Percentiles rank a stretch among this genome's conserved stretches.
These are phyloP conservation scores for Acromyrmex heyeri DNA, from an alignment of 1,140 invertebrate genomes.

Conservation along the genomic window DNA sequence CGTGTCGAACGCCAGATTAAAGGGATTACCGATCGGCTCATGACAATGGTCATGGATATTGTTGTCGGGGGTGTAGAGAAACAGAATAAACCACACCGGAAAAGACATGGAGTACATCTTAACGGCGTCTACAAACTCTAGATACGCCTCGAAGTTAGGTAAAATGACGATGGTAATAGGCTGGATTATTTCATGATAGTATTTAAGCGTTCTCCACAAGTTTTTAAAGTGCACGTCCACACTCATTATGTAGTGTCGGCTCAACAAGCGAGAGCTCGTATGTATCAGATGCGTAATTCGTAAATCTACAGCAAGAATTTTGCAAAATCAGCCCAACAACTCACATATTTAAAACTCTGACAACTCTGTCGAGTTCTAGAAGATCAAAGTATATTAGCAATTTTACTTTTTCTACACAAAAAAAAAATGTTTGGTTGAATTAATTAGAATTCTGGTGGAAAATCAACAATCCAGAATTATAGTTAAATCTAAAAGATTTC, in stretches of 20 bases:
- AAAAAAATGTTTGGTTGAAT: no score
- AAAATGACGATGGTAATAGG: conserved; percentile 58
- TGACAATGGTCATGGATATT: conserved; percentile 14
- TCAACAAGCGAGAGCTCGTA: conserved; percentile 1
- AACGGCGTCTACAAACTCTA: conserved; percentile 16
- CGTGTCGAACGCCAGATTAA: conserved; percentile 71
- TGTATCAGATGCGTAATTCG: conserved; percentile 12
- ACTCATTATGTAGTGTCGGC: conserved; percentile 14
- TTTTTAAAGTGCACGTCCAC: neutral
- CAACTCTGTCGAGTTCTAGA: neutral
- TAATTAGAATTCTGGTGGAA: no score
- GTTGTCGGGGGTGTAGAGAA: neutral
- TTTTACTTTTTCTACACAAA: neutral
- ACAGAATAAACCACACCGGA: conserved; percentile 64
- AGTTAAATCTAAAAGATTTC: no score
- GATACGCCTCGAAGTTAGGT: neutral
- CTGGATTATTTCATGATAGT: conserved; percentile 13
- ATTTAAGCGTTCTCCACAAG: neutral
- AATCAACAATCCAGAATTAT: no score
- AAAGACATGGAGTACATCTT: conserved; percentile 42
- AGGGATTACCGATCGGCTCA: conserved; percentile 64
- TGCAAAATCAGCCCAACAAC: neutral
- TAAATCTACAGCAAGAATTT: conserved; percentile 33
- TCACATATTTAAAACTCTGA: neutral
- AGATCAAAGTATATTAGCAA: no score